Base-by-base conservation (phyloP, 2,113 vertebrate species). In the Potamarius usumacintae region DNA sequence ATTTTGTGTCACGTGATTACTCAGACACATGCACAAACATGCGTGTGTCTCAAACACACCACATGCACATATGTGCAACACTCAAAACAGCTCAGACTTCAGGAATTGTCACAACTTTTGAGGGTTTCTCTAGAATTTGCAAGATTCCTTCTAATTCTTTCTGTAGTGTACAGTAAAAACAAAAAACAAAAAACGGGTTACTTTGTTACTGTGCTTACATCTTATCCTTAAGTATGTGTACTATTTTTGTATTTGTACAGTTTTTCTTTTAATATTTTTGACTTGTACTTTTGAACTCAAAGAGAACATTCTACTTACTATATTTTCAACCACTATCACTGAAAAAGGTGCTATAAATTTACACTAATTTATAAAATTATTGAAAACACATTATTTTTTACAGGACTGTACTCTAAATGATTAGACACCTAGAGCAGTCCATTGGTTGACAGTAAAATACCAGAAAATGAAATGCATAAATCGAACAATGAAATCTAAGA, bases 1-100 rank as follows among this genome's bases (percentile, higher is more conserved):
- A 30, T 65, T 78, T 52, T 77, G 58, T 25, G 22, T 87, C 82
- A 84, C 67, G n/a, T 79, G 22, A 85, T 71, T 67, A 53, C 53
- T 30, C 55, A 83, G 67, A 63, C 71, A 72, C 86, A 83, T 50
- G 52, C 84, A 72, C 81, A 67, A 72, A 90, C 79, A 69, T 80
- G 74, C 48, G 1, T n/a, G 1, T n/a, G 25, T 60, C 22, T 62
- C 52, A 71, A 9, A 62, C 22, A 77, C 25, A 60, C 57, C 27
- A 27, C 84, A 85, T 8, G 18, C 55, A 79, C 74, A 69, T 67
- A 42, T 34, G 48, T 60, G 27, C 52, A 50, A 78, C 57, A 78
- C 22, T 63, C 7, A 63, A 48, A 50, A 52, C 34, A 62, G 34
- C 34, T 30, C 20, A 74, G 34, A 17, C 58, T 14, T 57, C 82